Evolutionary conservation across 2,888 invertebrate species (phyloP).

Genomic region (Chouioia cunea): DNA sequence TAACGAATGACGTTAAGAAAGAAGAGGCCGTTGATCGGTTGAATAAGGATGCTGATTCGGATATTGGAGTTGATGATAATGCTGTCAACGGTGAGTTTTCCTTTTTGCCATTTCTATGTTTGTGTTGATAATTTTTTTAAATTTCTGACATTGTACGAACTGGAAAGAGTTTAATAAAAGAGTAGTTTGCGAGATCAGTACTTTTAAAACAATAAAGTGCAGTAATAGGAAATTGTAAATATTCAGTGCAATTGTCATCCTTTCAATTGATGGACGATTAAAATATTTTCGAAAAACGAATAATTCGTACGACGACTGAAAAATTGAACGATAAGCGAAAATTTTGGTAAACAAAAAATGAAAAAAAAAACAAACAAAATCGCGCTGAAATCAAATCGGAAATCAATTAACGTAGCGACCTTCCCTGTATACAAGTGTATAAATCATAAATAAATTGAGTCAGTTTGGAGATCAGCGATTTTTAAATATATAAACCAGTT

Average conservation of each 20-base stretch:
- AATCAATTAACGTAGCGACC: slow-evolving; percentile 32
- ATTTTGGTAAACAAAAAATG: slow-evolving; percentile 7
- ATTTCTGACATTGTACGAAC: too few species aligned
- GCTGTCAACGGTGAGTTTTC: slow-evolving; percentile 23
- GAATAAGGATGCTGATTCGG: slow-evolving; percentile 23
- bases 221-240: too few species aligned
- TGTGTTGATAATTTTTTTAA: background rate
- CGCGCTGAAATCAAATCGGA: slow-evolving; percentile 29
- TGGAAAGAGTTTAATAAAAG: too few species aligned
- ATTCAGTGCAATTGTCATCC: too few species aligned
- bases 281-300: too few species aligned
- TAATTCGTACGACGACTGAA: too few species aligned
- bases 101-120: background rate
- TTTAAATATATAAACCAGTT: slow-evolving; percentile 14
- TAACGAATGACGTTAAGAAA: slow-evolving; percentile 22
- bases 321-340: too few species aligned
- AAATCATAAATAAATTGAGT: slow-evolving; percentile 20
- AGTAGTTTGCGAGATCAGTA: too few species aligned
- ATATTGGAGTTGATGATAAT: background rate
- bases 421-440: slow-evolving; percentile 11
- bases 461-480: slow-evolving; percentile 16
- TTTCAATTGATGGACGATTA: too few species aligned
- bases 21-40: slow-evolving; percentile 23
- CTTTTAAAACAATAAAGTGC: too few species aligned
- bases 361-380: background rate